A percentile compares a stretch with the other conserved stretches of the same genome.
These are phyloP conservation scores for Thalassarche chlororhynchos DNA, from an alignment of 2,113 vertebrate genomes.

Conservation along the genomic window DNA sequence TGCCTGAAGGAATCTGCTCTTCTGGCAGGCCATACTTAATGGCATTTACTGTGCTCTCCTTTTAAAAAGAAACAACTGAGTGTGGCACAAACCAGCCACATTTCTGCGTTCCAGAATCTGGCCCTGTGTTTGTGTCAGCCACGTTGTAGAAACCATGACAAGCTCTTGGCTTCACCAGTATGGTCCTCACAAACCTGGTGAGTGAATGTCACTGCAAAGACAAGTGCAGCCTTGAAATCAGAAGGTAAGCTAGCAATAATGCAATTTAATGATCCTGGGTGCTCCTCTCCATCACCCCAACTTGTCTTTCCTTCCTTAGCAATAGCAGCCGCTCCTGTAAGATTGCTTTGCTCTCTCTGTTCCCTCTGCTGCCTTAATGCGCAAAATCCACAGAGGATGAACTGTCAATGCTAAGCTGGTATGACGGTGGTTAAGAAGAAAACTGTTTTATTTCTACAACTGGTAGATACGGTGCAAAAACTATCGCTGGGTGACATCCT, in stretches of 20 bases:
- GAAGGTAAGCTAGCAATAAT: background rate
- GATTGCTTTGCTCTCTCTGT: background rate
- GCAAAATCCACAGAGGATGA: background rate
- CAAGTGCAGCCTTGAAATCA: background rate
- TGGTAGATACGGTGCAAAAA: background rate
- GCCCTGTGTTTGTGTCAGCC: background rate
- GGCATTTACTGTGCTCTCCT: background rate
- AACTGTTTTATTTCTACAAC: background rate
- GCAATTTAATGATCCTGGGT: background rate
- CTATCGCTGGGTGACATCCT: background rate
- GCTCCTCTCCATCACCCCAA: background rate
- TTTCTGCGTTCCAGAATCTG: background rate
- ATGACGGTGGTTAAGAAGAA: background rate
- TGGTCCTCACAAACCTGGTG: background rate
- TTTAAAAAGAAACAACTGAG: background rate
- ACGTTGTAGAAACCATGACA: background rate
- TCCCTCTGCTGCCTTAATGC: background rate
- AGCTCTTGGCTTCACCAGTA: background rate
- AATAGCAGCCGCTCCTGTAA: background rate
- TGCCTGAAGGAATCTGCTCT: background rate
- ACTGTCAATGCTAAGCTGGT: background rate
- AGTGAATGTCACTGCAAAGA: background rate
- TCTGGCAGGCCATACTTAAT: background rate
- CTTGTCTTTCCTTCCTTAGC: background rate
- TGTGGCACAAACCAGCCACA: background rate